A percentile compares a stretch with the other conserved stretches of the same genome.
Evolutionary conservation across 2,797 vertebrate species (phyloP).

Genomic region (Pseudochaenichthys georgianus): DNA sequence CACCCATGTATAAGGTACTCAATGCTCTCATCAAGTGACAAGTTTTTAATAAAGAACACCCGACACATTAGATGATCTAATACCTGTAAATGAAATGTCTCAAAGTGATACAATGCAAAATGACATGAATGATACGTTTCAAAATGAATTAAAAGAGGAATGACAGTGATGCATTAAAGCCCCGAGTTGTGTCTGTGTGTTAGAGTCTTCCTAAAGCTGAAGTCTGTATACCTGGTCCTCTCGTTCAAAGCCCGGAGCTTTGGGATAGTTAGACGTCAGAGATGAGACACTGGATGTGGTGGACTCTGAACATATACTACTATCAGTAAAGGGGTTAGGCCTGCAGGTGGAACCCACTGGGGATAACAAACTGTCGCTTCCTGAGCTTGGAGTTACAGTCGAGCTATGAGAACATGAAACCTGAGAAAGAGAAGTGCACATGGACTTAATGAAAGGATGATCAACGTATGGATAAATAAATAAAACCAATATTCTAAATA

Average conservation of each 20-base stretch:
- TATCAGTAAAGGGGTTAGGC: conserved; percentile 89
- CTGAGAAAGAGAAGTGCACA: conserved; percentile 86
- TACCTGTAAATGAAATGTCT: conserved; percentile 12
- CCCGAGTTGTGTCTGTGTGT: conserved; percentile 38
- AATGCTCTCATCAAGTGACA: background rate
- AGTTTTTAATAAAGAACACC: background rate
- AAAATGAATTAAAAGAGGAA: conserved; percentile 25
- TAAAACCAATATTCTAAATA: conserved; percentile 41
- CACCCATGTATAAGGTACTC: background rate
- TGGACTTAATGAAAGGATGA: conserved; percentile 70
- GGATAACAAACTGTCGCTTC: conserved; percentile 90
- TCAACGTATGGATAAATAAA: conserved; percentile 28
- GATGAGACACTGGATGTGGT: conserved; percentile 87
- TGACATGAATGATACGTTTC: conserved; percentile 36
- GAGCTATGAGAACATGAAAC: conserved; percentile 91
- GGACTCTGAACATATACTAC: conserved; percentile 89
- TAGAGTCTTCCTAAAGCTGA: conserved; percentile 48
- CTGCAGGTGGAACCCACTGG: conserved; percentile 88
- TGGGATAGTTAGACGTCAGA: conserved; percentile 89
- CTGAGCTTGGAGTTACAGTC: conserved; percentile 89
- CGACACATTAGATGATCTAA: conserved; percentile 11
- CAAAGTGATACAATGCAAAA: conserved; percentile 32
- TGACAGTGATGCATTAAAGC: conserved; percentile 19
- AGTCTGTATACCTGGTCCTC: conserved; percentile 90
- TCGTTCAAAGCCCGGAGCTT: conserved; percentile 92